These are phyloP conservation scores for Dermolepida albohirtum DNA, from an alignment of 2,888 invertebrate genomes.

Conservation along the genomic window DNA sequence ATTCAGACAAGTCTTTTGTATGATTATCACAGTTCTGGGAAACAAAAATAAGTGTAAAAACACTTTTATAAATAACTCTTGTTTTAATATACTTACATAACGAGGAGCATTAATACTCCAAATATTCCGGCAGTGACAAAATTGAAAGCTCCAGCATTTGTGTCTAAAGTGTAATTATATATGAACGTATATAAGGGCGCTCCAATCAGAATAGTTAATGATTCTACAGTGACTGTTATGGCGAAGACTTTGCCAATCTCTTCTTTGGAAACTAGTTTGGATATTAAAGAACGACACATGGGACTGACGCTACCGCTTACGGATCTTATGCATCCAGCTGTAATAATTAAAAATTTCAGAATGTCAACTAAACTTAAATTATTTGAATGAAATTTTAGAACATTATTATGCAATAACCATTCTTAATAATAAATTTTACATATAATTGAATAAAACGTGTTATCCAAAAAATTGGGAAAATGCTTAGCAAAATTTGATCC, in stretches of 20 bases:
- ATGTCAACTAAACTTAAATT: no score
- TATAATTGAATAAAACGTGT: no score
- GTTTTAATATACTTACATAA: slow-evolving; percentile 66
- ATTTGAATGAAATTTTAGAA: no score
- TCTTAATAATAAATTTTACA: no score
- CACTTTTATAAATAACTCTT: no score
- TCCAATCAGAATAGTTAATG: slow-evolving; percentile 71
- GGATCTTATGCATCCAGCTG: slow-evolving; percentile 65
- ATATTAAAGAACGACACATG: slow-evolving; percentile 70
- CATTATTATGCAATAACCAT: no score
- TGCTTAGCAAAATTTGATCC: no score
- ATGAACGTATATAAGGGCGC: slow-evolving; percentile 74
- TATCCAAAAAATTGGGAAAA: no score
- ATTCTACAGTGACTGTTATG: slow-evolving; percentile 74
- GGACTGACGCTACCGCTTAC: slow-evolving; percentile 70
- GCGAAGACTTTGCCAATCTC: slow-evolving; percentile 76
- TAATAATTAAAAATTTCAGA: neutral
- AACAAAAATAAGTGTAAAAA: no score
- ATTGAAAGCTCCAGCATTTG: slow-evolving; percentile 72
- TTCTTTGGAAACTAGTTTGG: slow-evolving; percentile 71
- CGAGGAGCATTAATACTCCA: slow-evolving; percentile 63
- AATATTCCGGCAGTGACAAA: slow-evolving; percentile 68
- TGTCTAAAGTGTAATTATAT: slow-evolving; percentile 70
- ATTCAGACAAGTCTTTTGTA: no score
- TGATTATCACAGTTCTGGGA: no score